phyloP scores from a whole-genome alignment of 1,140 invertebrate species.

The Atta texana region DNA sequence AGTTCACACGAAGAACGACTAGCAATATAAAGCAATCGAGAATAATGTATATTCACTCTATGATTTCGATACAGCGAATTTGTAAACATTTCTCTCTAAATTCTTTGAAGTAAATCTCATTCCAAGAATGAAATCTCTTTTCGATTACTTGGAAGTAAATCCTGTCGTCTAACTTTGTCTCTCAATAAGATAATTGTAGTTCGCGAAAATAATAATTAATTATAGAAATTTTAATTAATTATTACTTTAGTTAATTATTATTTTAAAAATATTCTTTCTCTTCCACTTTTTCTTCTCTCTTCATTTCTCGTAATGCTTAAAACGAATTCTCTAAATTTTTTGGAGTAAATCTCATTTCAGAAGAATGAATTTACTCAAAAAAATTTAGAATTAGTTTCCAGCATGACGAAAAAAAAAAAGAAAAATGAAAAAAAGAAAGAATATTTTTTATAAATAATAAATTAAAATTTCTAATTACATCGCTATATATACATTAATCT shows the following conservation, averaged over 20 bases:
- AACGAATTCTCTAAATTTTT: not conserved
- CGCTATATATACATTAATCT: not conserved
- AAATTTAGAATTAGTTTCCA: not conserved
- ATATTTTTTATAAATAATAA: not conserved
- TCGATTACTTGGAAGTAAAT: not conserved
- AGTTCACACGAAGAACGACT: not conserved
- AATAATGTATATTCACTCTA: not conserved
- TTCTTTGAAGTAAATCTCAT: no score
- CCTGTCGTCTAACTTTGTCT: not conserved
- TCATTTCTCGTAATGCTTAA: not conserved
- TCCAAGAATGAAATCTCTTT: no score
- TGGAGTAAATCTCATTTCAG: no score
- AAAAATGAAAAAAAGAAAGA: not conserved
- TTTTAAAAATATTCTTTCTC: not conserved
- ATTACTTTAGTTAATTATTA: not conserved
- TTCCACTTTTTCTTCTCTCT: no score
- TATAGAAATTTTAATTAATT: not conserved
- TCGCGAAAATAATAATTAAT: not conserved
- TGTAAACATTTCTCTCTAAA: not conserved
- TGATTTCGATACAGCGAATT: slow-evolving; percentile 14
- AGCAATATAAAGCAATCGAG: not conserved
- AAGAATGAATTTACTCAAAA: no score
- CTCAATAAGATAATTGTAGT: slow-evolving; percentile 5
- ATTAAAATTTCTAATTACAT: slow-evolving; percentile 8
- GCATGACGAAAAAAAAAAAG: not conserved